phyloP scores from a whole-genome alignment of 2,888 invertebrate genomes.

The Brachylomia viminalis region DNA sequence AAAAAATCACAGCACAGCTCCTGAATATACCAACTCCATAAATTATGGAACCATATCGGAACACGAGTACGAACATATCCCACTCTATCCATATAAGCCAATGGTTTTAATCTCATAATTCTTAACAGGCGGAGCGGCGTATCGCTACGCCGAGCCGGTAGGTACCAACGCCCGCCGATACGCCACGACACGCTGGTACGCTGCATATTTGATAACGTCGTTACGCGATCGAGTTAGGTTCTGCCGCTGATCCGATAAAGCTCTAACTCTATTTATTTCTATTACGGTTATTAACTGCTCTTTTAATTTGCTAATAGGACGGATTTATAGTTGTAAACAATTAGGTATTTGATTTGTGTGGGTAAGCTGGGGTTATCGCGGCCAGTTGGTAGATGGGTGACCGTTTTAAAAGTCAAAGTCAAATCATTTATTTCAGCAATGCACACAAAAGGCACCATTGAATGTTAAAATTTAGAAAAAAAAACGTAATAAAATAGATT shows the following conservation, averaged over 20 bases:
- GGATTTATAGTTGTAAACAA: slow-evolving; percentile 33
- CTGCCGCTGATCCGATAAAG: slow-evolving; percentile 55
- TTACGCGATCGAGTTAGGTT: slow-evolving; percentile 62
- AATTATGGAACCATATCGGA: slow-evolving; percentile 39
- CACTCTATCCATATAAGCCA: slow-evolving; percentile 43
- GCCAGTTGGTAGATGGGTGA: neutral
- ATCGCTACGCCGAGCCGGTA: slow-evolving; percentile 38
- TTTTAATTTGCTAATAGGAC: slow-evolving; percentile 37
- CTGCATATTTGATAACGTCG: slow-evolving; percentile 66
- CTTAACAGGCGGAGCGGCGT: slow-evolving; percentile 49
- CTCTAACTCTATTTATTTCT: slow-evolving; percentile 59
- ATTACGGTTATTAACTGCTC: slow-evolving; percentile 43
- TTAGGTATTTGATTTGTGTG: neutral
- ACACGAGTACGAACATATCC: slow-evolving; percentile 33
- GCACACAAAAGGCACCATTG: no score
- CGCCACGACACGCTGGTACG: slow-evolving; percentile 41
- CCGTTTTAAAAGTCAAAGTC: no score
- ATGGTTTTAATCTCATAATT: slow-evolving; percentile 61
- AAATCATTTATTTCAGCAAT: no score
- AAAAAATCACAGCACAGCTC: neutral
- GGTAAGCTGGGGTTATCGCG: neutral
- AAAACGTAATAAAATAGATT: no score
- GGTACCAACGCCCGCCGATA: slow-evolving; percentile 41
- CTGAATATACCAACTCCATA: slow-evolving; percentile 30
- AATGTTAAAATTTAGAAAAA: no score